Percentiles rank a stretch among this genome's conserved stretches.
Evolutionary conservation across 2,113 vertebrate species (phyloP).

Genomic region (Rousettus leschenaultii): DNA sequence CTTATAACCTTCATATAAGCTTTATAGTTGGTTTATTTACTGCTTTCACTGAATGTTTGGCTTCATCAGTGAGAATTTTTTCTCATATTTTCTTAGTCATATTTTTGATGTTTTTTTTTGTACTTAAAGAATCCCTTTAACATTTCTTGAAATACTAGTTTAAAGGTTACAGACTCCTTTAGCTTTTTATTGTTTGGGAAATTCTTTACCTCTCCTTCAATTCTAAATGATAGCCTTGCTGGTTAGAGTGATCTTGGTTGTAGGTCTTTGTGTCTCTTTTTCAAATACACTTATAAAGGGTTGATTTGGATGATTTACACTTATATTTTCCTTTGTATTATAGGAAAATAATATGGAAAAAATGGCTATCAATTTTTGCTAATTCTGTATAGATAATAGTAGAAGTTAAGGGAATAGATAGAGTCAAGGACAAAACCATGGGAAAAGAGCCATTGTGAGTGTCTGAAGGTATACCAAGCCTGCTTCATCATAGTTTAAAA

Average conservation of each 20-base stretch:
- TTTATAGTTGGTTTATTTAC: background rate
- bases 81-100: background rate
- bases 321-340: background rate
- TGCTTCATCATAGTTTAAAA: background rate
- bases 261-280: background rate
- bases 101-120: background rate
- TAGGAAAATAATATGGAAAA: background rate
- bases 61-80: background rate
- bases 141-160: background rate
- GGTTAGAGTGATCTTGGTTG: background rate
- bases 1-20: background rate
- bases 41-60: background rate
- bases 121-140: background rate
- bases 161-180: background rate
- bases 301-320: background rate
- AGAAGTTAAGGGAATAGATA: background rate
- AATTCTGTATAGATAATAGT: too few relatives aligned
- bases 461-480: background rate
- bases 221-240: background rate
- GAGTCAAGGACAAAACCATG: background rate
- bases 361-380: background rate
- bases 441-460: background rate
- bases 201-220: background rate
- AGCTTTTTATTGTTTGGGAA: background rate
- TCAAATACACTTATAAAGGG: background rate